A percentile compares a stretch with the other conserved stretches of the same genome.
Conservation (phyloP, 2,113 vertebrate species). For the Serilophus lunatus region DNA sequence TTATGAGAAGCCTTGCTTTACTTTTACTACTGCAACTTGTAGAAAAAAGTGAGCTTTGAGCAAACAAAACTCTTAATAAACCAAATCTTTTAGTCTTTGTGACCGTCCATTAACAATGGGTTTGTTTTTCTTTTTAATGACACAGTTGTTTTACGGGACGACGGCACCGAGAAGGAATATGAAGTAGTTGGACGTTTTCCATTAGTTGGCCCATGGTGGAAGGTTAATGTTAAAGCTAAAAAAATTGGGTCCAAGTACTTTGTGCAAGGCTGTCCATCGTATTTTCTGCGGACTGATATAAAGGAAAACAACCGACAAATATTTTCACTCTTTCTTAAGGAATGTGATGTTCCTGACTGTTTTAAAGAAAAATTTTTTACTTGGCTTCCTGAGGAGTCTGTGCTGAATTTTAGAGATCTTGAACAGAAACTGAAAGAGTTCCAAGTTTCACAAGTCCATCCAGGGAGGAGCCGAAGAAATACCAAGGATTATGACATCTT, state of each 20-base stretch:
- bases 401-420: constrained; percentile 67
- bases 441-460: background rate
- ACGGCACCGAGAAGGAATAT: constrained; percentile 2
- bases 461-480: background rate
- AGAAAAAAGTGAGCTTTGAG: background rate
- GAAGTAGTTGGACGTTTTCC: constrained; percentile 75
- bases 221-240: constrained; percentile 66
- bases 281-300: constrained; percentile 71
- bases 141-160: constrained; percentile 74
- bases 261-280: constrained; percentile 70
- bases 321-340: constrained; percentile 75
- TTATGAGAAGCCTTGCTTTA: background rate
- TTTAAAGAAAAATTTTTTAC: constrained; percentile 50
- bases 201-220: constrained; percentile 80
- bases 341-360: background rate
- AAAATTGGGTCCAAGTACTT: background rate
- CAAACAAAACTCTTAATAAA: background rate
- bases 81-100: background rate
- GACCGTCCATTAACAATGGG: background rate
- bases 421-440: constrained; percentile 47
- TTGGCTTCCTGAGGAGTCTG: constrained; percentile 53
- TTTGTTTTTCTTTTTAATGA: background rate
- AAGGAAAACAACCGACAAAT: constrained; percentile 36
- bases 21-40: background rate
- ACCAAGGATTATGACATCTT: background rate